Evolutionary conservation across 2,888 invertebrate species (phyloP), one percentile per base, ranked within the genome.

Genomic region (Cremastinae sp.): DNA sequence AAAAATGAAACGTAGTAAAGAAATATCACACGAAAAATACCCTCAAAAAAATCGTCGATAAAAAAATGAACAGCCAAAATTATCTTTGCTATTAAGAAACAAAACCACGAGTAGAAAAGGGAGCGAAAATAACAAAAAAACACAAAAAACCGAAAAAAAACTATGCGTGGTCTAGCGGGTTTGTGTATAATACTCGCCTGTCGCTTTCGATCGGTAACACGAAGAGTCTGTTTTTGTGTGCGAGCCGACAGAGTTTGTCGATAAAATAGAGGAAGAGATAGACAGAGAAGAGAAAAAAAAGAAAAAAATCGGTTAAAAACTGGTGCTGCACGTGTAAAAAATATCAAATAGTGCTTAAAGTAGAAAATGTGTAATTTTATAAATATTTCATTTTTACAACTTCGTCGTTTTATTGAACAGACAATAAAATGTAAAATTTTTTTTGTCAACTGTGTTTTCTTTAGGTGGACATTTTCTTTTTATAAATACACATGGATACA

Each of bases 101-200:
- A 58, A 47, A 20, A 49, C 56, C 51, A 4, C 12, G n/a, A 2
- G 10, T 45, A 16, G 2, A 10, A n/a, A n/a, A 16, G 16, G 9
- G 7, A 28, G 45, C 28, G 22, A 12, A 12, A 28, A 59, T 28
- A 14, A 37, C 28, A 61, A 53, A 12, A 53, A 35, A 28, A 2
- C 7, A 18, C 18, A n/a, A 22, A 12, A 22, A 51, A 10, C 5
- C n/a, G 5, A 62, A 22, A 49, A 76, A 59, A 61, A 65, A 69
- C 55, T 65, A 71, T 56, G 72, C 66, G 61, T 69, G 49, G 53
- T 73, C 66, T 72, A 78, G 47, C 66, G 74, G 74, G 70, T 80
- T 83, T 82, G n/a, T 74, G 75, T 65, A 68, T 81, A 82, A 88
- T 89, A 89, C 89, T 89, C 89, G 89, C 89, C 88, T 89, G 83